phyloP scores from a whole-genome alignment of 2,797 vertebrate species.

The Zonotrichia albicollis region DNA sequence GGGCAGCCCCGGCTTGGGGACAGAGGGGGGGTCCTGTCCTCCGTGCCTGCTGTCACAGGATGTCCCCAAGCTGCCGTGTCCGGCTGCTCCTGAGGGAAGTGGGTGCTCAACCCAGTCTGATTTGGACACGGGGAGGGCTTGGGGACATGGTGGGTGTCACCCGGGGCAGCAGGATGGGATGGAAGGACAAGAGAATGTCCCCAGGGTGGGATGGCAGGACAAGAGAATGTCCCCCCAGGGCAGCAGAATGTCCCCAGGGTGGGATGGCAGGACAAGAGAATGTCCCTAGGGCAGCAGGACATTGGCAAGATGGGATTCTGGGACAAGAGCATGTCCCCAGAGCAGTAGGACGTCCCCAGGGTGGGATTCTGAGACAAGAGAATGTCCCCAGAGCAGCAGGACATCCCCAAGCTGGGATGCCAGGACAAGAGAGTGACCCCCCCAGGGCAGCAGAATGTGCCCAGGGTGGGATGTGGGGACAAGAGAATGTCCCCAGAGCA shows the following conservation, averaged over 20 bases:
- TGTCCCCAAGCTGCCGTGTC: not conserved
- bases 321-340: no score
- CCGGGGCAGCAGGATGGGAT: not conserved
- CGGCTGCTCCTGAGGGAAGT: not conserved
- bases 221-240: not conserved
- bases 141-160: not conserved
- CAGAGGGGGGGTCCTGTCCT: rapidly evolving
- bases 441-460: no score
- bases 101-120: not conserved
- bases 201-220: not conserved
- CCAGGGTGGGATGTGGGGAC: no score
- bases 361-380: no score
- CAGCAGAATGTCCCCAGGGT: not conserved
- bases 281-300: no score
- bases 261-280: not conserved
- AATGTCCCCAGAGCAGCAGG: no score
- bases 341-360: no score
- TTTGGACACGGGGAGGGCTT: no score
- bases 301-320: no score
- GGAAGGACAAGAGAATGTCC: not conserved
- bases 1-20: rapidly evolving
- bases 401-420: no score
- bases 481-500: not conserved
- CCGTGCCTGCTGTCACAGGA: rapidly evolving
- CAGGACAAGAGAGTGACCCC: not conserved